A percentile compares a stretch with the other conserved stretches of the same genome.
phyloP scores from a whole-genome alignment of 2,888 invertebrate species.

The Lithophane socia region DNA sequence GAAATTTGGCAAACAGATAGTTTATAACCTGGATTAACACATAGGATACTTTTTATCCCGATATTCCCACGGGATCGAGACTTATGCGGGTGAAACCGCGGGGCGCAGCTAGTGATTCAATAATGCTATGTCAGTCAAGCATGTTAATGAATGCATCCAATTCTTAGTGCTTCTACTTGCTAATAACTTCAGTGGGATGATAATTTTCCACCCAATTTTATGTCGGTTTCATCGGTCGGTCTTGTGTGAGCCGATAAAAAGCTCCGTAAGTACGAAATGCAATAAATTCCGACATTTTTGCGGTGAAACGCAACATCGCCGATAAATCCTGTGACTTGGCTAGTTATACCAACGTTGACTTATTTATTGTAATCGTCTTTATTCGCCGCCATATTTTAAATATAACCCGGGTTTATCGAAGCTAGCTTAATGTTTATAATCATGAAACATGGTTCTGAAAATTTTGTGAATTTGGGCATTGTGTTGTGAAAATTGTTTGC shows the following conservation, averaged over 20 bases:
- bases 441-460: slow-evolving; percentile 49
- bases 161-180: neutral
- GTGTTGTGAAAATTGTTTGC: slow-evolving; percentile 5
- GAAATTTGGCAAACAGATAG: too few species aligned
- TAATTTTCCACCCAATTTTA: neutral
- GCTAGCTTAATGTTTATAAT: slow-evolving; percentile 53
- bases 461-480: slow-evolving; percentile 23
- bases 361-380: slow-evolving; percentile 68
- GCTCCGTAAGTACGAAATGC: slow-evolving; percentile 53
- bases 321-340: slow-evolving; percentile 68
- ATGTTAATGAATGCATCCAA: neutral
- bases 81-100: too few species aligned
- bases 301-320: slow-evolving; percentile 63
- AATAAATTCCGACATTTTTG: slow-evolving; percentile 69
- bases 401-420: slow-evolving; percentile 49
- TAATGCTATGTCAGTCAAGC: neutral
- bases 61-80: too few species aligned
- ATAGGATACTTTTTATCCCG: too few species aligned
- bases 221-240: slow-evolving; percentile 4
- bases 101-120: too few species aligned
- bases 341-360: slow-evolving; percentile 68
- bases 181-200: neutral
- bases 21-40: too few species aligned
- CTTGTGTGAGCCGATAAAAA: slow-evolving; percentile 24
- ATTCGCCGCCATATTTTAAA: slow-evolving; percentile 59